A percentile compares a stretch with the other conserved stretches of the same genome.
Conservation (phyloP, 2,797 vertebrate species). For the Dermochelys coriacea region DNA sequence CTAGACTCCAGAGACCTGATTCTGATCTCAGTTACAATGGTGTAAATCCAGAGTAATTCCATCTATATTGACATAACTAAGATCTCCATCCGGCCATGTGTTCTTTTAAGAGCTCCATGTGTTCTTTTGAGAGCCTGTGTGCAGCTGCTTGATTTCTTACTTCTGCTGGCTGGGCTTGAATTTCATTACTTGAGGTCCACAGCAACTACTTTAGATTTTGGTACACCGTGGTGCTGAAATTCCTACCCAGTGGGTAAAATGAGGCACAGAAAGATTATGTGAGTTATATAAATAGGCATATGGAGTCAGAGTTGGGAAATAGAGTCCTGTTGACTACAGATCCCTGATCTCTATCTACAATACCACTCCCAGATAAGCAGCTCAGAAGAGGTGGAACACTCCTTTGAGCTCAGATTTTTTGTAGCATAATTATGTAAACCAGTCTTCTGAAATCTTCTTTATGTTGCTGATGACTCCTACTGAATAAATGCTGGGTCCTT, state of each 20-base stretch:
- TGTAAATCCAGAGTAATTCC: not conserved
- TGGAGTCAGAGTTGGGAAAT: not conserved
- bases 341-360: not conserved
- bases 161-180: not conserved
- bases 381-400: not conserved
- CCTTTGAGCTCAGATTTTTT: not conserved
- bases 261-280: not conserved
- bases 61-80: not conserved
- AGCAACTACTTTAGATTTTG: not conserved
- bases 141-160: not conserved
- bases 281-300: not conserved
- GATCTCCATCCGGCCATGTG: not conserved
- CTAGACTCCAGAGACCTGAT: not conserved
- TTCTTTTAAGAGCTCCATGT: not conserved
- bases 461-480: not conserved
- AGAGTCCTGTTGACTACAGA: constrained; percentile 2
- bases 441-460: not conserved
- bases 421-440: not conserved
- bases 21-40: not conserved
- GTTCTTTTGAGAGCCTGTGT: not conserved
- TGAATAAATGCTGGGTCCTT: not conserved
- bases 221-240: not conserved
- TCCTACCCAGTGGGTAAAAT: not conserved
- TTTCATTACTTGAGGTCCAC: not conserved
- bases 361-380: constrained; percentile 5